Evolutionary conservation across 2,797 vertebrate genomes (phyloP), one percentile per base, ranked within the genome.

Genomic region (Eupleurogrammus muticus): DNA sequence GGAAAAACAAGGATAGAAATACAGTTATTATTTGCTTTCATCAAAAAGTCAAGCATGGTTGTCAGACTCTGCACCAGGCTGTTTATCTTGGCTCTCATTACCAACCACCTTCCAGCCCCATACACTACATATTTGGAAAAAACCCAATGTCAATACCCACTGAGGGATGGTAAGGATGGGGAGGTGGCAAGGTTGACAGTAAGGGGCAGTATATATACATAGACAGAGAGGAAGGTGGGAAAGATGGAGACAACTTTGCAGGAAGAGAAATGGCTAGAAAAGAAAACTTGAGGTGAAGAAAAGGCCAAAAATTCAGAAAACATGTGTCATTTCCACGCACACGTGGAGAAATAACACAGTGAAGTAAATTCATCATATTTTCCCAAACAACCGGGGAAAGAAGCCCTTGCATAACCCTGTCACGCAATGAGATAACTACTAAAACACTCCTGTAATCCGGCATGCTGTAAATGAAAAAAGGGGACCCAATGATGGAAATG

Each of bases 1-100:
- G 68, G 52, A 80, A 86, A 82, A 88, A 89, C 83, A 84, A 73
- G 82, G 79, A 84, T 65, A 88, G 78, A 91, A 90, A 87, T 88
- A 83, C 84, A 86, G 87, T 89, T 92, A 91, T 93, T 83, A 87
- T 90, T 92, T 77, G 75, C 87, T 90, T 91, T 91, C 87, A 80
- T 92, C 84, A 87, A 83, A 83, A 82, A 89, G 83, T 89, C 83
- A 78, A 87, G 90, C 70, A 80, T 83, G 85, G 88, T 83, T 90
- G 91, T 92, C 88, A 86, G 85, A 90, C 81, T 80, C 75, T 2
- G 73, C 88, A 70, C 82, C 78, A 82, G 86, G 79, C 84, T 92
- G 90, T 92, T 93, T 92, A 90, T 90, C 90, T 93, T 92, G 91
- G 92, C 92, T 90, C 71, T 79, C 81, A 84, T 85, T 80, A 81